Conservation (phyloP, 2,888 invertebrate species). For the Eulithis prunata region DNA sequence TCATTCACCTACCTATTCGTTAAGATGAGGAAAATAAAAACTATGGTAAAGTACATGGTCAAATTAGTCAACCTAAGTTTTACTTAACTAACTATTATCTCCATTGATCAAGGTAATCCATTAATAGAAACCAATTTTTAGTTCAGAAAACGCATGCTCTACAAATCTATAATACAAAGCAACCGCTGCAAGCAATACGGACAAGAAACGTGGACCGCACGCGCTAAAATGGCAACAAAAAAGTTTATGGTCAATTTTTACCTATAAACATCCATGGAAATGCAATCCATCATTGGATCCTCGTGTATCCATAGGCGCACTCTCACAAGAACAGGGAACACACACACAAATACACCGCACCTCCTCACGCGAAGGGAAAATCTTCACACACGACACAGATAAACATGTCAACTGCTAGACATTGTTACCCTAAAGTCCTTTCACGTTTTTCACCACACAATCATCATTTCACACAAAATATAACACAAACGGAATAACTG, state of each 20-base stretch:
- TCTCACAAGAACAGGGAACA: conserved; percentile 75
- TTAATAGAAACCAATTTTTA: conserved; percentile 38
- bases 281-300: conserved; percentile 83
- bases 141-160: conserved; percentile 58
- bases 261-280: conserved; percentile 80
- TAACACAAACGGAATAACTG: conserved; percentile 75
- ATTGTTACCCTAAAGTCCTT: conserved; percentile 82
- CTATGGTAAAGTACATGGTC: conserved; percentile 12
- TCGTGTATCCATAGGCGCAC: conserved; percentile 70
- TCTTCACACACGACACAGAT: conserved; percentile 85
- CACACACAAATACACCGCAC: conserved; percentile 77
- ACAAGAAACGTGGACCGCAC: conserved; percentile 50
- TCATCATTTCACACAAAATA: conserved; percentile 73
- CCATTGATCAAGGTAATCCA: conserved; percentile 50
- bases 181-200: conserved; percentile 45
- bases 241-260: conserved; percentile 72
- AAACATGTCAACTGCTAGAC: conserved; percentile 85
- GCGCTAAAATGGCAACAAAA: conserved; percentile 58
- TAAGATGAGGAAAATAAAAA: conserved; percentile 59
- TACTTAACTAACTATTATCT: conserved; percentile 5
- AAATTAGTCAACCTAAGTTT: not conserved
- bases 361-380: conserved; percentile 84
- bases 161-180: conserved; percentile 63
- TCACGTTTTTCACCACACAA: conserved; percentile 79
- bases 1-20: conserved; percentile 44